Evolutionary conservation across 2,888 invertebrate species (phyloP).

Genomic region (Piscicola geometra): DNA sequence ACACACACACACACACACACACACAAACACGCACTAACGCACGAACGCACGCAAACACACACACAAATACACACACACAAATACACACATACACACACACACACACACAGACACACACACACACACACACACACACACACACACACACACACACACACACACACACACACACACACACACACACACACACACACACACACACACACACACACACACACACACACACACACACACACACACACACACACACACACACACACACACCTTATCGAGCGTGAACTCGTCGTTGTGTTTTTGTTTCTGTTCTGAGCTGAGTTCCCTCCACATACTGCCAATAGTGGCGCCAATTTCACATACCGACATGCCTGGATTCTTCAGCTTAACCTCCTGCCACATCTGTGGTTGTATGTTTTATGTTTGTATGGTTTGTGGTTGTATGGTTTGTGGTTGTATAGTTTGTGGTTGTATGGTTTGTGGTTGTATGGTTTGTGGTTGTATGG

Average conservation of each 20-base stretch:
- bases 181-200: constrained; percentile 1
- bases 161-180: constrained; percentile 2
- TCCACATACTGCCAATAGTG: constrained; percentile 45
- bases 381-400: constrained; percentile 46
- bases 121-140: too few relatives aligned
- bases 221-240: not conserved
- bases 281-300: constrained; percentile 40
- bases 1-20: too few relatives aligned
- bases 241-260: not conserved
- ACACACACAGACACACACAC: too few relatives aligned
- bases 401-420: not conserved
- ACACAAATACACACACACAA: too few relatives aligned
- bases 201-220: not conserved
- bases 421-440: not conserved
- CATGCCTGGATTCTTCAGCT: constrained; percentile 40
- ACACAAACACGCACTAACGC: too few relatives aligned
- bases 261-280: not conserved
- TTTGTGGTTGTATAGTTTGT: not conserved
- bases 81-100: too few relatives aligned
- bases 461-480: too few relatives aligned
- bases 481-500: too few relatives aligned
- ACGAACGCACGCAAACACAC: too few relatives aligned
- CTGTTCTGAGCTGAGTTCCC: constrained; percentile 42
- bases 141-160: constrained; percentile 3
- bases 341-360: constrained; percentile 46